phyloP scores from a whole-genome alignment of 2,888 invertebrate genomes.

The Apoda limacodes region DNA sequence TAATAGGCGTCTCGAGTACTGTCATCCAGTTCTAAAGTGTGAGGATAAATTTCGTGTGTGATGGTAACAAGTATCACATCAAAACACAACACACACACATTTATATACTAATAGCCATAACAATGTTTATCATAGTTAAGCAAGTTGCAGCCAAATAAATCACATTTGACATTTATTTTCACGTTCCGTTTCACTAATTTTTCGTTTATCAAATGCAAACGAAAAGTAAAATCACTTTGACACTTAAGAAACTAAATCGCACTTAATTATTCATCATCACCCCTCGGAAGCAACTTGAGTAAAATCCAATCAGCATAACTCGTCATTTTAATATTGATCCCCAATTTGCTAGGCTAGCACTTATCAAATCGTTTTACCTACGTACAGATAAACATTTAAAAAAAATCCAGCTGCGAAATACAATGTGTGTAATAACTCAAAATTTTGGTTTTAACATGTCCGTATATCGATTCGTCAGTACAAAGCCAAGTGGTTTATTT shows the following conservation, averaged over 20 bases:
- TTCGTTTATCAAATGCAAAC: slow-evolving; percentile 18
- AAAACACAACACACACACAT: no score
- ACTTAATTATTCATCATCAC: slow-evolving; percentile 63
- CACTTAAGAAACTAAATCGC: slow-evolving; percentile 46
- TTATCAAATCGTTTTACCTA: slow-evolving; percentile 64
- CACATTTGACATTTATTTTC: no score
- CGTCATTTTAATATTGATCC: slow-evolving; percentile 65
- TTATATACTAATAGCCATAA: no score
- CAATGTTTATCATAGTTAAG: no score
- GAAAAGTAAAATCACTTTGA: slow-evolving; percentile 28
- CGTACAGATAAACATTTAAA: not conserved
- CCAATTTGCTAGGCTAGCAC: slow-evolving; percentile 59
- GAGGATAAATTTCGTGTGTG: no score
- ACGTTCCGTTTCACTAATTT: no score
- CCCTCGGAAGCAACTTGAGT: slow-evolving; percentile 54
- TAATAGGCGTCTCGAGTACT: no score
- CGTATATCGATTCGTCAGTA: slow-evolving; percentile 42
- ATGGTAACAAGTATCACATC: no score
- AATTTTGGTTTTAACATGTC: slow-evolving; percentile 41
- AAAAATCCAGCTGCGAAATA: not conserved
- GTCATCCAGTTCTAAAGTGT: no score
- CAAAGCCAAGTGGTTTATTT: slow-evolving; percentile 63
- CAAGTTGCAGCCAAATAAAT: no score
- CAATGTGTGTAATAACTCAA: slow-evolving; percentile 31
- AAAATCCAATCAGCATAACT: slow-evolving; percentile 70